Base-by-base conservation (phyloP, 2,888 invertebrate genomes). In the Brachyptera putata region DNA sequence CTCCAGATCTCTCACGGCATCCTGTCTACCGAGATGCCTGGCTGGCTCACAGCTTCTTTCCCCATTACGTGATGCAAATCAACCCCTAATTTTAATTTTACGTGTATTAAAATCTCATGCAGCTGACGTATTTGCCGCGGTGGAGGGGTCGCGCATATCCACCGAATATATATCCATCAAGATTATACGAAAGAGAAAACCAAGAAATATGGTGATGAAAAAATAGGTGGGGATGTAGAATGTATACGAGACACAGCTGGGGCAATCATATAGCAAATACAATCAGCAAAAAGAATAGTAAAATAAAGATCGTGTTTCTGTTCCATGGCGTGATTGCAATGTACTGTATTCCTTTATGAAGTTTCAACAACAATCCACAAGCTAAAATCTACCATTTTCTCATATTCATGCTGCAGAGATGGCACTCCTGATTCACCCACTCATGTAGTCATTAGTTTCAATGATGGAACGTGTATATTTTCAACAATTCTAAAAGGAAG, bases 1-100 rank as follows among this genome's bases (percentile, higher is more conserved):
- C 46, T 4, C 46, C 46, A 41, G 58, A 25, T n/a, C 18, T 21
- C 24, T 18, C 25, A 18, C 58, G n/a, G 34, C 53, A 70, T 69
- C 70, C 67, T 69, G 66, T 68, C 69, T 71, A 71, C 68, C 68
- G 69, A 71, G 71, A 71, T 41, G 41, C 41, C 49, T 50, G 14
- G 11, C 34, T 21, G 34, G 36, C 34, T 53, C 53, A 30, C 53
- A 30, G 63, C 64, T 66, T 74, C 77, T 78, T 79, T 80, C 78
- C 76, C 79, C 74, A 79, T 79, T 79, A 80, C 77, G 73, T 71
- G 73, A 80, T 80, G 80, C 79, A 80, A 80, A 80, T 80, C 75
- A 75, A 74, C 74, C 75, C 76, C 77, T 79, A 79, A 79, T 79
- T 79, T 80, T 80, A 79, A 80, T 80, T 80, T 80, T 76, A 75